These are phyloP conservation scores for Catagonus wagneri DNA, from an alignment of 2,113 vertebrate species.

Conservation along the genomic window DNA sequence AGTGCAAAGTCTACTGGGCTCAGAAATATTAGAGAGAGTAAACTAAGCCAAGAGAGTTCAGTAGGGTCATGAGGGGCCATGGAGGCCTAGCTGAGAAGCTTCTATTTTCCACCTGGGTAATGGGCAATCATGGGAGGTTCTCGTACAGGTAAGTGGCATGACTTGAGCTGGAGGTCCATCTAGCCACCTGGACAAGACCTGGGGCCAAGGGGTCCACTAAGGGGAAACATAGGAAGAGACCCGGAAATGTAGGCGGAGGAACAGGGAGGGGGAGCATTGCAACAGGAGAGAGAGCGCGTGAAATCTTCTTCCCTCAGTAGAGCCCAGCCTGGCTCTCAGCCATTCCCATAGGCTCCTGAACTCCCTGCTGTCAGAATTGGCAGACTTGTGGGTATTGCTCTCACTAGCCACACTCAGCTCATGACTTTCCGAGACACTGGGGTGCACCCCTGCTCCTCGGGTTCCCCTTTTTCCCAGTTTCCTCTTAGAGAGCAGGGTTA, in stretches of 20 bases:
- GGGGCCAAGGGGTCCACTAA: neutral
- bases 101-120: neutral
- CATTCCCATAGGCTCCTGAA: constrained; percentile 29
- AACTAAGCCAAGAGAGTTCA: constrained; percentile 35
- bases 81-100: constrained; percentile 10
- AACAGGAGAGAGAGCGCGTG: neutral
- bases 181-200: constrained; percentile 10
- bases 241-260: neutral
- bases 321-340: neutral
- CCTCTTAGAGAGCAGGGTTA: constrained; percentile 24
- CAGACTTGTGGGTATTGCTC: neutral
- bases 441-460: neutral
- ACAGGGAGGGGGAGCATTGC: neutral
- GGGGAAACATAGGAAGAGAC: neutral
- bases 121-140: constrained; percentile 20
- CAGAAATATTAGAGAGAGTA: neutral
- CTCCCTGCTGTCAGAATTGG: neutral
- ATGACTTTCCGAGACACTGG: neutral
- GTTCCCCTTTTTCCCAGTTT: constrained; percentile 23
- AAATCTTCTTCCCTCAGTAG: neutral
- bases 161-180: neutral
- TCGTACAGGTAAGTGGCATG: constrained; percentile 31
- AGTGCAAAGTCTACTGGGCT: neutral
- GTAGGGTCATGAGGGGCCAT: neutral
- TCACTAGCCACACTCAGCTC: constrained; percentile 18